Evolutionary conservation across 1,140 invertebrate genomes (phyloP), one percentile per base, ranked within the genome.

Genomic region (Condylostylus longicornis): DNA sequence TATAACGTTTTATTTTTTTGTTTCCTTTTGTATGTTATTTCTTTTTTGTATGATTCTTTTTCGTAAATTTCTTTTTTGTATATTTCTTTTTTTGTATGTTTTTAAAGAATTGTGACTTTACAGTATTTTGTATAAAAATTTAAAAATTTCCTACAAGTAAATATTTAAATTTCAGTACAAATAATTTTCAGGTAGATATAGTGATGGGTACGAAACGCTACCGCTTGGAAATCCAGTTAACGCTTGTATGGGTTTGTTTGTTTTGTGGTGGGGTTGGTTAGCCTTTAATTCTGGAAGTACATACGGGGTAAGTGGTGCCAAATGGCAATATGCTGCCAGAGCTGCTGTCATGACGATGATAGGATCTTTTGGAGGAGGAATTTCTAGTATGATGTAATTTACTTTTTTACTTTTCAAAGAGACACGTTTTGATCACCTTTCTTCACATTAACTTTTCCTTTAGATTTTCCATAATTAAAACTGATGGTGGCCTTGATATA

Each of bases 261-360:
- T 94, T 18, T 63, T 94, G 4, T 95, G 89, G 88, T 93, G 86
- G 57, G 87, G 86, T 0, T 93, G 88, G 87, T 62, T 91, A 25
- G 87, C 85, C 3, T 94, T 93, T 50, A 94, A 94, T 60, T 89
- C 85, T 33, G 87, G 87, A n/a, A 82, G 79, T 45, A 83, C 80
- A 28, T 82, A 82, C 49, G 80, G 80, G 15, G 71, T 82, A 20
- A 75, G 67, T 39, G 67, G 69, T 6, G 59, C 69, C 14, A 75
- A 74, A 47, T 83, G 55, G 54, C 53, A 85, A 51, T 89, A 87
- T 55, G 85, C 87, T 0, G 85, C 84, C 0, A 69, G 82, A 43
- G 86, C 87, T 1, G 85, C 86, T 1, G 82, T 90, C 0, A 82
- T 83, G 58, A 93, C 88, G 0, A 79, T 91, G 67, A 74, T 90